Evolutionary conservation across 2,113 vertebrate species (phyloP), one percentile per base, ranked within the genome.

Genomic region (Sphaerodactylus townsendi): DNA sequence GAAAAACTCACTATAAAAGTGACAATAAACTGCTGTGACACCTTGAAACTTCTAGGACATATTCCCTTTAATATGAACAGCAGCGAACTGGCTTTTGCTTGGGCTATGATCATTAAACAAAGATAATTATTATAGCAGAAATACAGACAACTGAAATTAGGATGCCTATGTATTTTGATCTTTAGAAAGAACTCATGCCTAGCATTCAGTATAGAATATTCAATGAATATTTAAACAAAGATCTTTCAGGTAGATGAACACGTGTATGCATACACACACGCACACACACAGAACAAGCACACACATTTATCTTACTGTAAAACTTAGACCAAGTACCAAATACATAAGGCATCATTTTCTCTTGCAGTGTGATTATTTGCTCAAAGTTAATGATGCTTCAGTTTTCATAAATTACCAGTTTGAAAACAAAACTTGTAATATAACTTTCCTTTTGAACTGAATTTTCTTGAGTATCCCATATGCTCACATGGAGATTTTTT

Each of bases 11-110:
- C 28, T 83, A 83, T 1, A 35, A 70, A 28, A 3, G 3, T 64
- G 65, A 64, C 46, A 76, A 78, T 0, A 69, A 90, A 86, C 79
- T 15, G 11, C 44, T 85, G 23, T 79, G 64, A 46, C 41, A 92
- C 89, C 70, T 25, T 56, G 33, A 80, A 39, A 70, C 59, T n/a
- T 2, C 1, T 46, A 30, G 82, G 70, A 70, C 68, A 69, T 73
- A 41, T 72, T 33, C 25, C 64, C 76, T 90, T 86, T 64, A 72
- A 8, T 17, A 28, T 39, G 7, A 85, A 35, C 21, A 65, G 6
- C 37, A 81, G 5, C 41, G 44, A 33, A 81, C 15, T 81, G 28
- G 14, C 15, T 25, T 76, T 86, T 65, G 14, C 11, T 66, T 75
- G 13, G 7, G 25, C 39, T 72, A 2, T 10, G 56, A 9, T 5